Conservation (phyloP, 2,888 invertebrate species). For the Eudemis profundana region DNA sequence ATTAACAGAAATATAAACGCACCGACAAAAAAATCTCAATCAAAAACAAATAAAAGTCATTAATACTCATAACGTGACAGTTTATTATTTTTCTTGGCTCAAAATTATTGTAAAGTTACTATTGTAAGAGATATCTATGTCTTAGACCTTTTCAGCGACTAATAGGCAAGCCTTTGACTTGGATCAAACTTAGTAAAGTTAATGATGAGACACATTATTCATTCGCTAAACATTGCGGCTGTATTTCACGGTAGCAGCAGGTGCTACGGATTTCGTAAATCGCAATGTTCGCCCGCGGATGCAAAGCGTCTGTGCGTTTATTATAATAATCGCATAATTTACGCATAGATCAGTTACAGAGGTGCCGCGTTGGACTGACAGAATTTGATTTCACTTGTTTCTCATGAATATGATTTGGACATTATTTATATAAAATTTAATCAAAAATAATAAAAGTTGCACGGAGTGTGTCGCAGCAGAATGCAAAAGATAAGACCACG, state of each 20-base stretch:
- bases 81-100: too few species aligned
- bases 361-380: constrained; percentile 17
- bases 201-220: too few species aligned
- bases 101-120: too few species aligned
- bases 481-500: too few species aligned
- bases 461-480: too few species aligned
- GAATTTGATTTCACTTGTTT: constrained; percentile 34
- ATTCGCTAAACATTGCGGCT: not conserved
- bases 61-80: too few species aligned
- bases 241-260: constrained; percentile 37
- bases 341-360: constrained; percentile 34
- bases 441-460: too few species aligned
- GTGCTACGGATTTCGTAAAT: constrained; percentile 46
- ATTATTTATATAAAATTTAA: not conserved
- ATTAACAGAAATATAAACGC: not conserved
- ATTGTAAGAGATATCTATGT: too few species aligned
- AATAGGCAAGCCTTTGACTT: too few species aligned
- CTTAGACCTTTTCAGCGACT: too few species aligned
- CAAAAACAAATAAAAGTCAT: too few species aligned
- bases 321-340: constrained; percentile 43
- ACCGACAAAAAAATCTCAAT: not conserved
- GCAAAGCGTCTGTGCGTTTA: constrained; percentile 38
- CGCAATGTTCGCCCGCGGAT: constrained; percentile 36
- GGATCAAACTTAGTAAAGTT: too few species aligned
- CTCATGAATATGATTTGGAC: constrained; percentile 26